These are phyloP conservation scores for Miltochrista miniata DNA, from an alignment of 2,888 invertebrate species.

Conservation along the genomic window DNA sequence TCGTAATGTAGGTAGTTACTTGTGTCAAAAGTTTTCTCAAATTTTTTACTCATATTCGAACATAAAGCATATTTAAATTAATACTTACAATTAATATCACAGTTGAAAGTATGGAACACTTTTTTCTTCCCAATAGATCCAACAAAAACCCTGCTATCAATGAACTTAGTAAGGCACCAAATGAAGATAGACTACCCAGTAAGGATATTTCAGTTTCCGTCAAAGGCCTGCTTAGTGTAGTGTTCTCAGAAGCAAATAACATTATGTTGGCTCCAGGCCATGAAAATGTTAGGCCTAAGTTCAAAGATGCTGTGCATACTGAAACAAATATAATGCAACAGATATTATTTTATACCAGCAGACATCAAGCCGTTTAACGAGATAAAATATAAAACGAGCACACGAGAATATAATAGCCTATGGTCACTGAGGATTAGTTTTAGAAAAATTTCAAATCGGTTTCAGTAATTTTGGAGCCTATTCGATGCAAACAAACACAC, in stretches of 20 bases:
- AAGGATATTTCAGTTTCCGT: conserved; percentile 51
- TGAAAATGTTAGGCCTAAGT: conserved; percentile 52
- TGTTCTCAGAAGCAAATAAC: conserved; percentile 53
- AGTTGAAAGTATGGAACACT: conserved; percentile 31
- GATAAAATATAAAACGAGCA: too few species aligned
- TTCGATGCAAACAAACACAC: too few species aligned
- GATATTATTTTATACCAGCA: too few species aligned
- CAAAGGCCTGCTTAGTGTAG: conserved; percentile 49
- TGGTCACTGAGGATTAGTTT: too few species aligned
- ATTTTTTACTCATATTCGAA: too few species aligned
- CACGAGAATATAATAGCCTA: too few species aligned
- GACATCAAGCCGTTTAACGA: too few species aligned
- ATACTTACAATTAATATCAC: conserved; percentile 50
- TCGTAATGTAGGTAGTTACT: too few species aligned
- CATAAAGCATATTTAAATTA: too few species aligned
- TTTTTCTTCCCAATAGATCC: conserved; percentile 54
- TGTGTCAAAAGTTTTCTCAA: too few species aligned
- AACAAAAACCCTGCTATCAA: conserved; percentile 45
- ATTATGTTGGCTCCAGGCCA: conserved; percentile 62
- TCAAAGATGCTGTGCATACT: conserved; percentile 1
- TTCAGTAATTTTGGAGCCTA: too few species aligned
- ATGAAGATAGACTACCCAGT: conserved; percentile 55
- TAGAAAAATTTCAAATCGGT: too few species aligned
- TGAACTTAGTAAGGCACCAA: conserved; percentile 53
- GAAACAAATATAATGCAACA: neutral